Base-by-base conservation (phyloP, 1,140 invertebrate species). In the Brachionus manjavacas region DNA sequence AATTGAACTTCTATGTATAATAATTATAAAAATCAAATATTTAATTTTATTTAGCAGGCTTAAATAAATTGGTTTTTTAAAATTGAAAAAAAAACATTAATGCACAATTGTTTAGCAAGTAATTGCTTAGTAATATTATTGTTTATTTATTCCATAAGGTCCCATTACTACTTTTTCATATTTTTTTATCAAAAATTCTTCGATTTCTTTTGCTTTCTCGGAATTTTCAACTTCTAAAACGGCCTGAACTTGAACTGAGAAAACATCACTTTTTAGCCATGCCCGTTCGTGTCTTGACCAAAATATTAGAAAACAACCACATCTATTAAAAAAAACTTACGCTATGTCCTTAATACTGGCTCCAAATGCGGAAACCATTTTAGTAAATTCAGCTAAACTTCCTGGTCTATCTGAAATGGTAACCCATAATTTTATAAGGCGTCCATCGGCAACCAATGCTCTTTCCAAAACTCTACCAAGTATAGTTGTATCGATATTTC, bases 401-500 rank as follows among this genome's bases (percentile, higher is more conserved):
- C 90, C 94, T 0, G 94, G 94, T 84, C 94, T 90, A 89, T 97
- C 96, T 86, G 92, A 93, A 8, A 97, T 93, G 0, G 93, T 94
- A 6, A 95, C 94, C 86, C 93, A 93, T 88, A 96, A 95, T 87
- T 95, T 94, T 12, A 95, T 90, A 28, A 97, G 89, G 9, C 96
- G 91, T 2, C 95, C 94, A 88, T 96, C 95, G 0, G 93, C 94
- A 2, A 95, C 95, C 86, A 97, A 90, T 23, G 95, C 95, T 70
- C 95, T 91, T 87, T 97, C 96, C 81, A 97, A 90, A 70, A 94
- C 95, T 31, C 95, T 90, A 0, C 95, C 95, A 60, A 97, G 91
- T 0, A 96, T 93, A 0, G 95, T 96, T 4, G 95, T 95, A 87
- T 97, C 95, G 78, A 97, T 97, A 90, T 97, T 97, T 28, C 96